Conservation (phyloP, 1,140 invertebrate species). For the Neodiprion virginianus region DNA sequence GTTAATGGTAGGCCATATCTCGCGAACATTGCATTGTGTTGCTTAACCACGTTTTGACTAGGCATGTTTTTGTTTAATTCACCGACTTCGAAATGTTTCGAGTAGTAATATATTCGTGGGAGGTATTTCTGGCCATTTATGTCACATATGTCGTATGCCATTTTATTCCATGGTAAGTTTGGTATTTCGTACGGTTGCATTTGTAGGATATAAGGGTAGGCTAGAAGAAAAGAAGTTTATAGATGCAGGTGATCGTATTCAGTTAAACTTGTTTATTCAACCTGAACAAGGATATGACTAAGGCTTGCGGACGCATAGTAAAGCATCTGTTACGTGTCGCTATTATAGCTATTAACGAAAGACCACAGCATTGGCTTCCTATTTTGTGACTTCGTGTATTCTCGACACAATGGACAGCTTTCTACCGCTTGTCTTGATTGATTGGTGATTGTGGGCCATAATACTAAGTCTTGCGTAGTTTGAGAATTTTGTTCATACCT, state of each 20-base stretch:
- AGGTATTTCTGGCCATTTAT: constrained; percentile 43
- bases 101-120: constrained; percentile 39
- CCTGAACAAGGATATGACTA: no score
- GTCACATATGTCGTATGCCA: constrained; percentile 48
- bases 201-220: no score
- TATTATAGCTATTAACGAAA: no score
- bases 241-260: no score
- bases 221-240: no score
- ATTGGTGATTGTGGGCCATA: constrained; percentile 54
- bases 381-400: constrained; percentile 35
- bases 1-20: constrained; percentile 50
- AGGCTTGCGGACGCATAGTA: no score
- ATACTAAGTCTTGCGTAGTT: constrained; percentile 51
- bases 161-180: constrained; percentile 36
- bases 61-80: constrained; percentile 19
- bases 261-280: no score
- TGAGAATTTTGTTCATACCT: constrained; percentile 53
- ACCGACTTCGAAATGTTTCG: constrained; percentile 30
- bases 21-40: constrained; percentile 46
- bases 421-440: constrained; percentile 54
- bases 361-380: no score
- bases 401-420: constrained; percentile 51
- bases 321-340: no score
- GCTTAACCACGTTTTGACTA: constrained; percentile 30
- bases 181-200: no score